Percentiles rank a stretch among this genome's conserved stretches.
Conservation (phyloP, 2,888 invertebrate genomes). For the Nemoura dubitans region DNA sequence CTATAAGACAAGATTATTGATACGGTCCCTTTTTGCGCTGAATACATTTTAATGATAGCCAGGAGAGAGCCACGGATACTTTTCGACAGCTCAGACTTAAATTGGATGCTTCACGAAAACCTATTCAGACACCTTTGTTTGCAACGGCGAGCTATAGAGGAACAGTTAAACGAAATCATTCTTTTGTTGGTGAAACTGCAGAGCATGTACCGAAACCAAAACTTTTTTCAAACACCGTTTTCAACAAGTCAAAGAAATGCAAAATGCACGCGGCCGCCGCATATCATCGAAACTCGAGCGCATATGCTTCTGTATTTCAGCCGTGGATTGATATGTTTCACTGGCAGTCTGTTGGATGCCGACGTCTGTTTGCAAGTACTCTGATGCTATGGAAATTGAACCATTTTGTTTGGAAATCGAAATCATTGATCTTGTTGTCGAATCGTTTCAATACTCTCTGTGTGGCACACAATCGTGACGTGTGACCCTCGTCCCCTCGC, state of each 20-base stretch:
- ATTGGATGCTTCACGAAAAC: not conserved
- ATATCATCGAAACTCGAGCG: not conserved
- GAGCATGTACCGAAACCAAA: not conserved
- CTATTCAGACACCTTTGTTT: not conserved
- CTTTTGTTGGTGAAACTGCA: not conserved
- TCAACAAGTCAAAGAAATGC: not conserved
- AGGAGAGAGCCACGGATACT: not conserved
- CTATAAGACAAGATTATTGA: conserved; percentile 39
- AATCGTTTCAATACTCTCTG: conserved; percentile 22
- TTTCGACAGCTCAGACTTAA: not conserved
- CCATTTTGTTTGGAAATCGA: conserved; percentile 46
- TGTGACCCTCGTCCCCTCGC: conserved; percentile 16
- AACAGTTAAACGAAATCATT: not conserved
- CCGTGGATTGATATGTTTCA: not conserved
- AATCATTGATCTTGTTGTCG: conserved; percentile 45
- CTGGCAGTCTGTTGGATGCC: not conserved
- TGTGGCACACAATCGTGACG: conserved; percentile 29
- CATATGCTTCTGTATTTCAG: not conserved
- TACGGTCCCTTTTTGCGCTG: conserved; percentile 29
- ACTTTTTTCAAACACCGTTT: not conserved
- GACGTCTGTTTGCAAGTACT: not conserved
- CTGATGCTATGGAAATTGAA: conserved; percentile 43
- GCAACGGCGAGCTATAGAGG: not conserved
- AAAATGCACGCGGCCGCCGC: not conserved
- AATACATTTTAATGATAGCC: conserved; percentile 38